A percentile compares a stretch with the other conserved stretches of the same genome.
Evolutionary conservation across 2,113 vertebrate species (phyloP).

Genomic region (Callithrix jacchus): DNA sequence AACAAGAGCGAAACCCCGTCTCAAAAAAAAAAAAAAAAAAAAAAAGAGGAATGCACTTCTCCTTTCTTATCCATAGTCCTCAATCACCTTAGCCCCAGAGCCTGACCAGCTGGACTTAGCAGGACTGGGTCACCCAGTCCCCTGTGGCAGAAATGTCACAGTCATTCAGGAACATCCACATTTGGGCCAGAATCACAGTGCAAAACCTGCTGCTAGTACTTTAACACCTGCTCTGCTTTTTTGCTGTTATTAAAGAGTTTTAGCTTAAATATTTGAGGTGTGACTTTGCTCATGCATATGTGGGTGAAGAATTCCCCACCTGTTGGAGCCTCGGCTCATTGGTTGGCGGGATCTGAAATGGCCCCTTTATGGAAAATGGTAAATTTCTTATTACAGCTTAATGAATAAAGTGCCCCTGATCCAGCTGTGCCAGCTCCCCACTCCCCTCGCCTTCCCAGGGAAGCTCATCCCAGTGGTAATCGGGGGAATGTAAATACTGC

Average conservation of each 20-base stretch:
- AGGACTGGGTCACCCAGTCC: background rate
- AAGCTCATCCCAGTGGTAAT: background rate
- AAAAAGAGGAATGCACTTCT: background rate
- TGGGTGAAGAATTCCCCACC: constrained; percentile 71
- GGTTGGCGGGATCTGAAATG: constrained; percentile 42
- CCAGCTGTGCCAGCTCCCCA: background rate
- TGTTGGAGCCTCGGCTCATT: constrained; percentile 61
- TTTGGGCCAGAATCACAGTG: background rate
- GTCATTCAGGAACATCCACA: background rate
- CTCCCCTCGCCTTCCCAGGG: background rate
- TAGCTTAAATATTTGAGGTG: constrained; percentile 70
- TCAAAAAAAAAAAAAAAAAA: no score
- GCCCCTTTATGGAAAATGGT: constrained; percentile 59
- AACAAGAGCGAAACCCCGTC: no score
- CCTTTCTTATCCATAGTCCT: background rate
- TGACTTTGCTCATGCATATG: constrained; percentile 63
- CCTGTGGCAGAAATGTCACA: background rate
- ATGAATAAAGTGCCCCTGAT: constrained; percentile 26
- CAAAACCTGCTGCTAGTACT: constrained; percentile 42
- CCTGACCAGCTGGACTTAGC: background rate
- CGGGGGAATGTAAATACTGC: background rate
- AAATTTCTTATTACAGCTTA: constrained; percentile 45
- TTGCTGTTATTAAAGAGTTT: constrained; percentile 64
- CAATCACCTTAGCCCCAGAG: background rate
- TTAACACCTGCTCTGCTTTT: constrained; percentile 74